These are phyloP conservation scores for Cataglyphis livida DNA, from an alignment of 2,888 invertebrate genomes.

Conservation along the genomic window DNA sequence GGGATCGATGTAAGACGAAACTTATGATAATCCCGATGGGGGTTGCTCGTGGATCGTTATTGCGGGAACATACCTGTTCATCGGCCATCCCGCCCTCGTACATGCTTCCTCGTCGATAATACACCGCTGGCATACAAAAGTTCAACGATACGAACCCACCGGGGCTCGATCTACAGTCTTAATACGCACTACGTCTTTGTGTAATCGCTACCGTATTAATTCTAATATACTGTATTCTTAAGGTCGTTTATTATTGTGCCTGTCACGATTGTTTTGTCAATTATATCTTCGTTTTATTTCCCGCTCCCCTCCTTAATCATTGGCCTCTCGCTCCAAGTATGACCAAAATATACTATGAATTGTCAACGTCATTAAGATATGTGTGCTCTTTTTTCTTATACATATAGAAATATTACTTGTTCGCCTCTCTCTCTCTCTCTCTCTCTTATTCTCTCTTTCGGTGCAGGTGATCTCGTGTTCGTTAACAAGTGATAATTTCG, in stretches of 20 bases:
- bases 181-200: constrained; percentile 48
- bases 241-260: constrained; percentile 66
- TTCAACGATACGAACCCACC: constrained; percentile 55
- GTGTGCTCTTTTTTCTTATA: constrained; percentile 58
- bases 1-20: neutral
- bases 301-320: constrained; percentile 29
- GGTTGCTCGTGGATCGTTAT: constrained; percentile 25
- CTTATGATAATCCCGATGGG: constrained; percentile 8
- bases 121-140: constrained; percentile 71
- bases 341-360: constrained; percentile 82
- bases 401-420: constrained; percentile 62
- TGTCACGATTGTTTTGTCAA: constrained; percentile 62
- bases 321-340: constrained; percentile 48
- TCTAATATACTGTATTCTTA: constrained; percentile 49
- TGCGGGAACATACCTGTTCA: constrained; percentile 81
- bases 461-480: constrained; percentile 66
- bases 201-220: constrained; percentile 56
- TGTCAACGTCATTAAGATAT: constrained; percentile 77
- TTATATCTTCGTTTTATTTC: constrained; percentile 42
- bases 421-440: constrained; percentile 43
- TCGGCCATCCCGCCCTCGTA: constrained; percentile 84
- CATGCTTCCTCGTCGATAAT: constrained; percentile 79
- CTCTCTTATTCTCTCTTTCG: constrained; percentile 48
- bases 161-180: constrained; percentile 33
- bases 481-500: constrained; percentile 71